Conservation (phyloP, 2,113 vertebrate species). For the Malurus alboscapulatus region DNA sequence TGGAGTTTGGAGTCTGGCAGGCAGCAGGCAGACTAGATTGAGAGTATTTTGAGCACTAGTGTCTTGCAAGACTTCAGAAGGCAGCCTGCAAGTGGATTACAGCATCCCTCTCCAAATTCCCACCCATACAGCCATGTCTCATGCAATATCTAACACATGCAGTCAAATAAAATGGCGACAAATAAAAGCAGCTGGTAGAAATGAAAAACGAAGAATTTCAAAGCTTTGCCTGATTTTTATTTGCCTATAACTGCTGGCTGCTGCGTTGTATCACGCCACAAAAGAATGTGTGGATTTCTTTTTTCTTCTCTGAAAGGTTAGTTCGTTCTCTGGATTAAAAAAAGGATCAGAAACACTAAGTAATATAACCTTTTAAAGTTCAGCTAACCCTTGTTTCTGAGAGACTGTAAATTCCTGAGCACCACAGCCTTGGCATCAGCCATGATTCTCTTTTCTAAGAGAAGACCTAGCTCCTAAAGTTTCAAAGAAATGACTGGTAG, state of each 20-base stretch:
- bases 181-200: slow-evolving; percentile 51
- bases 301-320: slow-evolving; percentile 13
- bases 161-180: background rate
- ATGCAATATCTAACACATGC: slow-evolving; percentile 39
- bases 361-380: background rate
- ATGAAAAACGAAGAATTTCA: slow-evolving; percentile 45
- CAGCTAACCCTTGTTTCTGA: background rate
- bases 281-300: slow-evolving; percentile 6
- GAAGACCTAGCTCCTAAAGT: background rate
- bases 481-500: background rate
- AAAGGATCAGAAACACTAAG: background rate
- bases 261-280: rapidly evolving
- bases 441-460: background rate
- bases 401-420: background rate
- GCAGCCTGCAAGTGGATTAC: background rate
- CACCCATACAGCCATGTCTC: background rate
- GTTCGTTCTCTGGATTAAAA: slow-evolving; percentile 22
- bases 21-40: background rate
- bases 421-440: background rate
- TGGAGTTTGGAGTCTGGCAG: background rate
- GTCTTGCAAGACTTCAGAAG: slow-evolving; percentile 18
- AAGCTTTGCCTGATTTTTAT: slow-evolving; percentile 54
- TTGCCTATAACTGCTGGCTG: background rate
- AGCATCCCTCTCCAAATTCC: slow-evolving; percentile 32
- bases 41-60: background rate